These are phyloP conservation scores for Drosophila neonasuta DNA, from an alignment of 2,888 invertebrate genomes.

Conservation along the genomic window DNA sequence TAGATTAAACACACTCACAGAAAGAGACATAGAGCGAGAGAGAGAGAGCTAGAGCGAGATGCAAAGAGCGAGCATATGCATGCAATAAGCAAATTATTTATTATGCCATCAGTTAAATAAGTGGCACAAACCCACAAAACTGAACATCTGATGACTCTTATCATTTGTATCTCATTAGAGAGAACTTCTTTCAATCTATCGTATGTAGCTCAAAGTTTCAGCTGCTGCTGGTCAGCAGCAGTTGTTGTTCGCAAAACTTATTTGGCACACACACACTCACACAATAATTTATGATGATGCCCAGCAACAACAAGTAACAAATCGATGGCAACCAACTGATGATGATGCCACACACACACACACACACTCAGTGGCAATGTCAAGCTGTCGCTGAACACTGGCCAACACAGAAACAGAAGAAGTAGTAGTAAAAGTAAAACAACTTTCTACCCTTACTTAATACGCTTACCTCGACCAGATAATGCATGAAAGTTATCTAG, in stretches of 20 bases:
- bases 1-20: constrained; percentile 29
- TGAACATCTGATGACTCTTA: constrained; percentile 66
- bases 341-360: constrained; percentile 22
- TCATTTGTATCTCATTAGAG: constrained; percentile 75
- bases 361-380: constrained; percentile 6
- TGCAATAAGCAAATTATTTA: constrained; percentile 76
- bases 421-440: not conserved
- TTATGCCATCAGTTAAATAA: constrained; percentile 72
- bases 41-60: no score
- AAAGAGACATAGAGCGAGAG: no score
- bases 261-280: constrained; percentile 38
- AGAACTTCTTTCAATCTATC: constrained; percentile 68
- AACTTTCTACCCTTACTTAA: constrained; percentile 45
- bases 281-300: constrained; percentile 67
- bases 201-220: constrained; percentile 45
- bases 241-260: constrained; percentile 35
- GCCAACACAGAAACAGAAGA: constrained; percentile 20
- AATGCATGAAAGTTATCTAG: constrained; percentile 17
- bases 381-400: constrained; percentile 34
- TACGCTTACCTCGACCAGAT: constrained; percentile 41
- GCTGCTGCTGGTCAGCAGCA: constrained; percentile 48
- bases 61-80: constrained; percentile 41
- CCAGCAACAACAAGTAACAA: constrained; percentile 48
- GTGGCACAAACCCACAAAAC: constrained; percentile 47
- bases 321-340: constrained; percentile 55